Evolutionary conservation across 2,888 invertebrate genomes (phyloP).

Genomic region (Apamea monoglypha): DNA sequence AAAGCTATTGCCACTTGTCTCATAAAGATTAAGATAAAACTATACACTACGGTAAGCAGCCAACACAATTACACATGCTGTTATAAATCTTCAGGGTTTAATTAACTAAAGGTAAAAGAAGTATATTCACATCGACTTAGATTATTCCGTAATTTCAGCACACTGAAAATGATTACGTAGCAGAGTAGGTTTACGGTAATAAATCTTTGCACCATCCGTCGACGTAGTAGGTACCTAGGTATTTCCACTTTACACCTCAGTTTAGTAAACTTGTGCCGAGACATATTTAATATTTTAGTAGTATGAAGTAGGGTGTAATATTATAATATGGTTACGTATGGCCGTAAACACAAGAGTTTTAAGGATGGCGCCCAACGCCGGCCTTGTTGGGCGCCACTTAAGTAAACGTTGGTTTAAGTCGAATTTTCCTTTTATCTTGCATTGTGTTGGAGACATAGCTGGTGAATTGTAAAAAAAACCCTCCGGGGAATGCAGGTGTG

Average conservation of each 20-base stretch:
- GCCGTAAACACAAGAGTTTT: neutral
- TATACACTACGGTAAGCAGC: neutral
- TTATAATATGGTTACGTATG: slow-evolving; percentile 29
- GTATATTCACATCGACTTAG: neutral
- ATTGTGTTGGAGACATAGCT: neutral
- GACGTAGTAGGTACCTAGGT: neutral
- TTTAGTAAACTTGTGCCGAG: slow-evolving; percentile 37
- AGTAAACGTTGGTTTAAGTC: neutral
- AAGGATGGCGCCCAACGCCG: slow-evolving; percentile 35
- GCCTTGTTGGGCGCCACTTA: neutral
- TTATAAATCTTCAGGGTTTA: neutral
- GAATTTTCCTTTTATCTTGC: neutral
- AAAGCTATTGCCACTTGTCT: neutral
- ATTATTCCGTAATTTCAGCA: slow-evolving; percentile 5
- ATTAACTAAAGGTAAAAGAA: neutral
- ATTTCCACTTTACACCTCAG: slow-evolving; percentile 45
- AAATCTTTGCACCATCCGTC: slow-evolving; percentile 16
- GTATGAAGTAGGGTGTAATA: slow-evolving; percentile 31
- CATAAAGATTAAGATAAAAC: neutral
- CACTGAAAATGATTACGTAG: neutral
- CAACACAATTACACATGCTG: neutral
- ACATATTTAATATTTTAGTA: slow-evolving; percentile 60
- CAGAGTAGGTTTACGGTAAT: neutral
- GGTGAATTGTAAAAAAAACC: no score
- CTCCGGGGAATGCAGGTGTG: neutral